Evolutionary conservation across 2,797 vertebrate genomes (phyloP).

Genomic region (Mormyrus hasselquistii): DNA sequence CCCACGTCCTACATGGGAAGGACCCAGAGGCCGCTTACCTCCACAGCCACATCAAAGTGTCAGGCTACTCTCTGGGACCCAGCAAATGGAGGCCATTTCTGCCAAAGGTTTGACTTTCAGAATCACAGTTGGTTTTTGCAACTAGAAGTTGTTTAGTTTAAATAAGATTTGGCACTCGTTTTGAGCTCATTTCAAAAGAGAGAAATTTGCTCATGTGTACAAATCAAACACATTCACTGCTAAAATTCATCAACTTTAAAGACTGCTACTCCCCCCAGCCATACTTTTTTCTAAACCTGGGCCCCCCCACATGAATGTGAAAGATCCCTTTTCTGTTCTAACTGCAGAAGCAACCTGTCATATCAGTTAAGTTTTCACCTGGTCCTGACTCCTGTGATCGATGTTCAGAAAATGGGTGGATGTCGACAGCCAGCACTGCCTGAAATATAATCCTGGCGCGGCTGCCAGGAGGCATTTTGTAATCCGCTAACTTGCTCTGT

Average conservation of each 20-base stretch:
- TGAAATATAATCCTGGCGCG: conserved; percentile 22
- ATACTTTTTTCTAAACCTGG: background rate
- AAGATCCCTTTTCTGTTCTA: background rate
- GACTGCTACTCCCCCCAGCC: background rate
- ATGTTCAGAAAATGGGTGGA: conserved; percentile 25
- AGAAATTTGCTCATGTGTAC: background rate
- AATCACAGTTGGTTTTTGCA: background rate
- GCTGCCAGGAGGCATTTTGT: conserved; percentile 27
- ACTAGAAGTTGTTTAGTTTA: background rate
- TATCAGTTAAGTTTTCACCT: conserved; percentile 23
- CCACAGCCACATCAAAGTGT: background rate
- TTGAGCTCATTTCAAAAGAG: background rate
- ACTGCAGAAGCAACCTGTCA: background rate
- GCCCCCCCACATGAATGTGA: background rate
- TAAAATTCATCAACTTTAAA: background rate
- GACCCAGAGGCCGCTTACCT: background rate
- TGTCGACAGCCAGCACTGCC: conserved; percentile 24
- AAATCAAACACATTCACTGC: background rate
- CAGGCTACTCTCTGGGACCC: background rate
- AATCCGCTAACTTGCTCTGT: conserved; percentile 55
- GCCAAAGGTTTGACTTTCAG: background rate
- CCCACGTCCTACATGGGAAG: background rate
- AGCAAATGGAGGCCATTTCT: background rate
- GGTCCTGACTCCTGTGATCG: conserved; percentile 23
- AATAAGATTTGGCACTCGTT: background rate